Evolutionary conservation across 1,140 invertebrate genomes (phyloP), one percentile per base, ranked within the genome.

Genomic region (Cyrtorhinus lividipennis): DNA sequence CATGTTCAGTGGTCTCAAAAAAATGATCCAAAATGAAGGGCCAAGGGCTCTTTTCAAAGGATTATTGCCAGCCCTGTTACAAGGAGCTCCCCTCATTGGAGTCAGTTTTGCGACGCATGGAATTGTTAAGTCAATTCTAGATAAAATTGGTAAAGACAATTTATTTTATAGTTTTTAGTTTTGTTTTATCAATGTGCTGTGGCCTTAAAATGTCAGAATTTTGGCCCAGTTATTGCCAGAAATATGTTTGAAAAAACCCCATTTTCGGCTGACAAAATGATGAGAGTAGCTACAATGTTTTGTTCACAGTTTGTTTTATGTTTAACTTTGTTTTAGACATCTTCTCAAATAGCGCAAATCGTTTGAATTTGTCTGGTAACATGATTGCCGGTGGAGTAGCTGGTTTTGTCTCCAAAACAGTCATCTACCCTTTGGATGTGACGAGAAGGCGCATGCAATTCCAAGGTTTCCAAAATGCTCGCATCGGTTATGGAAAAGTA

Each of bases 391-490:
- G 91, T 2, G 83, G 83, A 46, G 68, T 81, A 5, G 79, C 91
- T 13, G 92, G 92, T 12, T 72, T 90, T 30, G 69, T 80, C 48
- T 79, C 90, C 0, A 95, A 95, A 76, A 79, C 81, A 12, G 70
- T 78, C 18, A 80, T 92, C 30, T 94, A 94, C 77, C 92, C 92
- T 1, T 80, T 94, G 66, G 92, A 95, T 78, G 75, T 95, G 63
- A 76, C 81, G 0, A 89, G 90, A 70, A 94, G 93, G 74, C 75
- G 91, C 65, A 72, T 95, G 58, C 90, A 95, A 75, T 82, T 95
- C 62, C 87, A 90, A 76, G 91, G 91, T 22, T 93, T 94, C 75
- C 81, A 91, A 68, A 71, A 83, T 59, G 81, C 83, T 61, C 80
- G 89, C 48, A 72, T 73, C 66, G 72, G 74, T 60, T 92, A 91